A percentile compares a stretch with the other conserved stretches of the same genome.
These are phyloP conservation scores for Babylonia areolata DNA, from an alignment of 1,140 invertebrate genomes.

Conservation along the genomic window DNA sequence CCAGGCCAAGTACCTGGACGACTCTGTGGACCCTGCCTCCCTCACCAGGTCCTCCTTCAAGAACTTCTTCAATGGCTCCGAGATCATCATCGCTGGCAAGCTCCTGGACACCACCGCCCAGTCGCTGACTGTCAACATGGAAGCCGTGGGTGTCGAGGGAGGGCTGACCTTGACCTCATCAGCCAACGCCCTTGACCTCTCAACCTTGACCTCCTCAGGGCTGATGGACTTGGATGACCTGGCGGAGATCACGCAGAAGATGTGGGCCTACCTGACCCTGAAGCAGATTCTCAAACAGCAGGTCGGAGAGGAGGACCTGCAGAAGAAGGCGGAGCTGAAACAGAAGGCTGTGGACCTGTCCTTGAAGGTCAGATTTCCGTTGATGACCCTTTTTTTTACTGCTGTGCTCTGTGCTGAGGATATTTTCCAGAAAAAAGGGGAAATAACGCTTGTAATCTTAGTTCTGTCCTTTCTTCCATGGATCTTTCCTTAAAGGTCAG, in stretches of 20 bases:
- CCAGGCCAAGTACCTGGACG: slow-evolving; percentile 80
- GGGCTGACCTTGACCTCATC: slow-evolving; percentile 75
- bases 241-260: slow-evolving; percentile 78
- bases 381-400: no score
- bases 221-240: slow-evolving; percentile 47
- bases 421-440: no score
- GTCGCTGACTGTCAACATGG: slow-evolving; percentile 35
- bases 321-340: slow-evolving; percentile 45
- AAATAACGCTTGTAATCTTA: no score
- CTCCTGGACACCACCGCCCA: slow-evolving; percentile 45
- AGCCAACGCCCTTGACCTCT: slow-evolving; percentile 74
- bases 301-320: slow-evolving; percentile 43
- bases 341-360: slow-evolving; percentile 54
- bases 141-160: slow-evolving; percentile 43
- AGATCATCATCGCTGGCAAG: slow-evolving; percentile 65
- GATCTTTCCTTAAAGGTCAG: no score
- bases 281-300: slow-evolving; percentile 80
- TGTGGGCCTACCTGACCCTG: slow-evolving; percentile 84
- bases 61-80: slow-evolving; percentile 66
- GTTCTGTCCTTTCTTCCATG: no score
- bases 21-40: slow-evolving; percentile 56
- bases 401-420: no score
- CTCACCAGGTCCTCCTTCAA: slow-evolving; percentile 62
- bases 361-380: slow-evolving; percentile 52
- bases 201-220: slow-evolving; percentile 15